Evolutionary conservation across 2,888 invertebrate species (phyloP).

Genomic region (Ceramica pisi): DNA sequence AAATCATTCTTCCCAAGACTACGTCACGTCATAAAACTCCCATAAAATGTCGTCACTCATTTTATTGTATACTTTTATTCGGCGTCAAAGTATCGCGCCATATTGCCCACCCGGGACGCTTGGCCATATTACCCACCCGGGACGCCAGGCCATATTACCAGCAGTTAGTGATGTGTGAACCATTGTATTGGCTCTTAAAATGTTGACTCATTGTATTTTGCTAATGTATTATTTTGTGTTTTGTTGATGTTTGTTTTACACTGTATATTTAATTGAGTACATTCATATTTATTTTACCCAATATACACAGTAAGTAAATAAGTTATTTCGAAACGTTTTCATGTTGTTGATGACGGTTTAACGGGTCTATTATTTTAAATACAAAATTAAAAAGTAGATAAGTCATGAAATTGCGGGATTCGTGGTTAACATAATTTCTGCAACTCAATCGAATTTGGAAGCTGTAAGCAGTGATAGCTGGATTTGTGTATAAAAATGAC

Average conservation of each 20-base stretch:
- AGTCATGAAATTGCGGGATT: too few relatives aligned
- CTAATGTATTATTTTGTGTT: background rate
- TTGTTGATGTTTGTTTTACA: background rate
- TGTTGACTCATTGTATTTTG: constrained; percentile 6
- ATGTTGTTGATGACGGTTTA: too few relatives aligned
- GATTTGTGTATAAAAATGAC: too few relatives aligned
- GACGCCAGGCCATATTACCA: constrained; percentile 27
- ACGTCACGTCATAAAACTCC: constrained; percentile 26
- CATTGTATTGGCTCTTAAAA: constrained; percentile 17
- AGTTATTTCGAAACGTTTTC: too few relatives aligned
- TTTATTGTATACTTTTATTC: constrained; percentile 44
- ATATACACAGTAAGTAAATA: too few relatives aligned
- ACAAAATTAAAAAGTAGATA: too few relatives aligned
- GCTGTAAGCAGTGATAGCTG: too few relatives aligned
- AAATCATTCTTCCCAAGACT: constrained; percentile 7
- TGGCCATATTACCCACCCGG: constrained; percentile 17
- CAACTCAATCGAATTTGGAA: too few relatives aligned
- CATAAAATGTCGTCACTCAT: constrained; percentile 31
- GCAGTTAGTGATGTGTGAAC: constrained; percentile 3
- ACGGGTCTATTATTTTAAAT: too few relatives aligned
- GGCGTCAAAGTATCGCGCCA: constrained; percentile 15
- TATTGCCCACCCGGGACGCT: constrained; percentile 39
- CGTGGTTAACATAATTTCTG: too few relatives aligned
- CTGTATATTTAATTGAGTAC: background rate
- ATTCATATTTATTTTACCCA: too few relatives aligned